Conservation (phyloP, 1,140 invertebrate genomes). For the Aphis craccivora region DNA sequence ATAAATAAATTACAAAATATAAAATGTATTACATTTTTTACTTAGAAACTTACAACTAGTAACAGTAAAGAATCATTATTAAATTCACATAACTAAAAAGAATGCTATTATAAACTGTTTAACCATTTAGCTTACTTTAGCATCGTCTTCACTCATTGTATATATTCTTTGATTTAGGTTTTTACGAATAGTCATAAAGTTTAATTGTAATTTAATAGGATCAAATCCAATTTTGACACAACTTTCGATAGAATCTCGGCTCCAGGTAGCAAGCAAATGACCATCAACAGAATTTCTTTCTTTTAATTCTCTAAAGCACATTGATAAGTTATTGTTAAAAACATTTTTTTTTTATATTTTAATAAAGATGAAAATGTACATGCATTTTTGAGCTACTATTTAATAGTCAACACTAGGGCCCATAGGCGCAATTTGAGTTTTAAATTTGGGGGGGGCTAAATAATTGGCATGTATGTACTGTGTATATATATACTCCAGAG, state of each 20-base stretch:
- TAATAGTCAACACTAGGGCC: too few species aligned
- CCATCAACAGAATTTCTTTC: slow-evolving; percentile 66
- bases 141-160: slow-evolving; percentile 67
- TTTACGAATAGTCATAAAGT: slow-evolving; percentile 70
- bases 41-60: neutral
- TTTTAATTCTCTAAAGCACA: slow-evolving; percentile 60
- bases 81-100: neutral
- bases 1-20: neutral
- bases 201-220: slow-evolving; percentile 68
- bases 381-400: too few species aligned
- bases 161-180: slow-evolving; percentile 69
- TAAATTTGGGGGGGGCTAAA: too few species aligned
- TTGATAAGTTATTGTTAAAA: neutral
- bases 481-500: too few species aligned
- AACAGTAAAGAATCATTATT: neutral
- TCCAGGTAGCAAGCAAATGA: slow-evolving; percentile 69
- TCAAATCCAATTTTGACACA: slow-evolving; percentile 66
- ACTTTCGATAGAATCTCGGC: slow-evolving; percentile 67
- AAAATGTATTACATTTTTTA: neutral
- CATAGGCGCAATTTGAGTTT: too few species aligned
- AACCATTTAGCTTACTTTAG: slow-evolving; percentile 64
- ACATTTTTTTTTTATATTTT: neutral
- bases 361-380: too few species aligned
- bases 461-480: too few species aligned
- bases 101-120: neutral